phyloP scores from a whole-genome alignment of 2,888 invertebrate species.

The Apeira syringaria region DNA sequence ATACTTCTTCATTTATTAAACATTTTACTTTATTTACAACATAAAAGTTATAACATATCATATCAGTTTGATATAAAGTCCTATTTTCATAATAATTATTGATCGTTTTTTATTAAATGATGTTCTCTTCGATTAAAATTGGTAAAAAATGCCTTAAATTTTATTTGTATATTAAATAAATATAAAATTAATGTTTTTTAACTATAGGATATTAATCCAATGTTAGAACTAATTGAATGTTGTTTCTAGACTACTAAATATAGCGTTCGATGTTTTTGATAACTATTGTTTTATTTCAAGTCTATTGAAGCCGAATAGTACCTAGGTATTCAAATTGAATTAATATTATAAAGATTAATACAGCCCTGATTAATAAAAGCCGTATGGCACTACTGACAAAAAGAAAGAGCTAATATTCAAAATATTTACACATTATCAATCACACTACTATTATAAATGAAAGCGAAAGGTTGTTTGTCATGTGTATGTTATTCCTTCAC shows the following conservation, averaged over 20 bases:
- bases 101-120: background rate
- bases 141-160: constrained; percentile 39
- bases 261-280: constrained; percentile 78
- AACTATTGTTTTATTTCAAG: constrained; percentile 45
- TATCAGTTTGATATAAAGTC: constrained; percentile 32
- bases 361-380: too few relatives aligned
- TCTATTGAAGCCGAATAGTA: too few relatives aligned
- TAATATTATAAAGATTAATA: too few relatives aligned
- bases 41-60: constrained; percentile 49
- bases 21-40: constrained; percentile 36
- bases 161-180: constrained; percentile 31
- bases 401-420: too few relatives aligned
- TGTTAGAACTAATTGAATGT: constrained; percentile 70
- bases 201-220: constrained; percentile 44
- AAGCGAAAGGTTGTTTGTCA: too few relatives aligned
- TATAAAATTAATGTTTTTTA: constrained; percentile 33
- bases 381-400: too few relatives aligned
- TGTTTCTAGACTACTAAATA: constrained; percentile 78
- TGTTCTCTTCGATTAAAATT: constrained; percentile 20
- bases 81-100: constrained; percentile 18
- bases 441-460: too few relatives aligned
- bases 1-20: constrained; percentile 26
- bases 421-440: too few relatives aligned
- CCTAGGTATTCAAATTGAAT: too few relatives aligned
- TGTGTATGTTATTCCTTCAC: too few relatives aligned